A percentile compares a stretch with the other conserved stretches of the same genome.
Evolutionary conservation across 2,797 vertebrate genomes (phyloP).

Genomic region (Falco biarmicus): DNA sequence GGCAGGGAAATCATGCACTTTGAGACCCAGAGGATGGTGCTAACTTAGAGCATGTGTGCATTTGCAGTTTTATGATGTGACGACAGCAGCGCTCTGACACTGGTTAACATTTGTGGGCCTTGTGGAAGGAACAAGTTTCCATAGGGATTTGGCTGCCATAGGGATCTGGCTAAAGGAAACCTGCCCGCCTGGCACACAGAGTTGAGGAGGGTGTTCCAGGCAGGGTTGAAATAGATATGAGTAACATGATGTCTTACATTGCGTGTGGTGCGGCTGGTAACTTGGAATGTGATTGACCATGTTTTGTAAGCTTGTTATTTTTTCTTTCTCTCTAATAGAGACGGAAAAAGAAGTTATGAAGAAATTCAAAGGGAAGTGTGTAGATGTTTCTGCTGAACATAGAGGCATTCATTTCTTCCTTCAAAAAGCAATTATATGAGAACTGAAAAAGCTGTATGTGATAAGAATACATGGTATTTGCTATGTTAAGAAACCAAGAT

Average conservation of each 20-base stretch:
- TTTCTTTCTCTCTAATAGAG: background rate
- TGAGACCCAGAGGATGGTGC: conserved; percentile 37
- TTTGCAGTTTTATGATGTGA: conserved; percentile 47
- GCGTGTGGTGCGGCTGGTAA: background rate
- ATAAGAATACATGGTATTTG: background rate
- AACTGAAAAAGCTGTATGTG: background rate
- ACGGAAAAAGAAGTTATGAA: background rate
- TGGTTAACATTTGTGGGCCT: conserved; percentile 45
- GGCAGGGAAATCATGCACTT: background rate
- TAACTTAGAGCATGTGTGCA: conserved; percentile 57
- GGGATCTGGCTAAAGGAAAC: background rate
- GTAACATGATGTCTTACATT: background rate
- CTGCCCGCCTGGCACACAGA: background rate
- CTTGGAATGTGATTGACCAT: background rate
- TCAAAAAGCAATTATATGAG: background rate
- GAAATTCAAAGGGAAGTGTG: background rate
- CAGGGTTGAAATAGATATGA: background rate
- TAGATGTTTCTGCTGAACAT: background rate
- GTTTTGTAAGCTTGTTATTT: background rate
- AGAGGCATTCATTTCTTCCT: background rate
- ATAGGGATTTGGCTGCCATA: background rate
- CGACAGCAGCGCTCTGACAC: background rate
- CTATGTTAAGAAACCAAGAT: background rate
- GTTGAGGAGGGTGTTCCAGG: background rate
- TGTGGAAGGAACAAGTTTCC: conserved; percentile 4